Base-by-base conservation (phyloP, 2,888 invertebrate species). In the Hyposoter didymator region DNA sequence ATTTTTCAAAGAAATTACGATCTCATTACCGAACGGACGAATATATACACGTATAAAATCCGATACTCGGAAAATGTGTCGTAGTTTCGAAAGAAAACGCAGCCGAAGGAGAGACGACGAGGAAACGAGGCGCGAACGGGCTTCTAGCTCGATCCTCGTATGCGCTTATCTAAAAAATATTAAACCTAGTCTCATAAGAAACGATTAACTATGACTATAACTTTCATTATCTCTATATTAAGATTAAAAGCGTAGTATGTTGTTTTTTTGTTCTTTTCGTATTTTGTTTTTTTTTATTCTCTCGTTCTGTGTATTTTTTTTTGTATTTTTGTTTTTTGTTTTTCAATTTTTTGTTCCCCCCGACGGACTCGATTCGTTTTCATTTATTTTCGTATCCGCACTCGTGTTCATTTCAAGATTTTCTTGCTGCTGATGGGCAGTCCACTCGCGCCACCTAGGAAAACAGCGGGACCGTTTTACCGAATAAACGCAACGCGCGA, bases 191-290 rank as follows among this genome's bases (percentile, higher is more conserved):
- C 86, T 84, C 85, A 87, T 90, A 88, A 90, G 91, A 92, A 92
- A 92, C 89, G 89, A 89, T 89, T 80, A 89, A 91, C 90, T 92
- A 91, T 90, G 90, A 90, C 91, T 92, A 91, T 90, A 85, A 89
- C 90, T 90, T 91, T 92, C 89, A 90, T 91, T 91, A 90, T 91
- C 88, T 90, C 90, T 92, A 92, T 86, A 90, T 92, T 92, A 92
- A 92, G 89, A 92, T 92, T 92, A 92, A 89, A 92, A 92, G 92
- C 92, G 92, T 92, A 92, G 90, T 91, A 91, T 90, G 90, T 91
- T 90, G 88, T 87, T 88, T 82, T 88, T 75, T 86, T 88, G 86
- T 86, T 90, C 90, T 86, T 87, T 90, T 88, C 87, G 87, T 89
- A n/a, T 89, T 90, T 86, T 88, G 82, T 69, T 88, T 86, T 47